Evolutionary conservation across 1,140 invertebrate species (phyloP).

Genomic region (Apis laboriosa): DNA sequence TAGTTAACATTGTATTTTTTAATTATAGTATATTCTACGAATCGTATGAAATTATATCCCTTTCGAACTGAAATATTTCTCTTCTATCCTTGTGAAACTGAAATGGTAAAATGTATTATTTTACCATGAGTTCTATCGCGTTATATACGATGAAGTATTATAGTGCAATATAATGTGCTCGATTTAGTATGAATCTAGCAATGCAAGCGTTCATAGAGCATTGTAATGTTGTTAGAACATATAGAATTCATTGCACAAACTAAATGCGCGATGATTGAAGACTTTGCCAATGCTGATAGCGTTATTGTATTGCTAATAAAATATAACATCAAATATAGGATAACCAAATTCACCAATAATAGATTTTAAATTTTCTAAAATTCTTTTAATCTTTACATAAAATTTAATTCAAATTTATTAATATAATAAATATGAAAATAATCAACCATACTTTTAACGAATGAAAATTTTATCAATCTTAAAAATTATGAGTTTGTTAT

Average conservation of each 20-base stretch:
- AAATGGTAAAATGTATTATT: not conserved
- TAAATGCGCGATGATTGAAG: not conserved
- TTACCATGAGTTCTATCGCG: not conserved
- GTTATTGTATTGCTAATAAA: not conserved
- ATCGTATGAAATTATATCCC: not conserved
- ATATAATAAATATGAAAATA: too few relatives aligned
- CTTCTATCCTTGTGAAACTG: not conserved
- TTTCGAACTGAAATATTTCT: not conserved
- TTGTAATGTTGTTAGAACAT: slow-evolving; percentile 2
- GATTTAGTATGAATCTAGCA: not conserved
- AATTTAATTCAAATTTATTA: too few relatives aligned
- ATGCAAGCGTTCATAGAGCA: not conserved
- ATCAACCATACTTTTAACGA: too few relatives aligned
- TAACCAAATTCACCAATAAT: too few relatives aligned
- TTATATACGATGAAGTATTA: not conserved
- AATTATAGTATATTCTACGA: too few relatives aligned
- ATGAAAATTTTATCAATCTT: too few relatives aligned
- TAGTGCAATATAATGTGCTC: not conserved
- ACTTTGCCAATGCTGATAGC: not conserved
- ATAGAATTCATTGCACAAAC: not conserved
- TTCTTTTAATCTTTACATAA: too few relatives aligned
- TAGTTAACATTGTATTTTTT: too few relatives aligned
- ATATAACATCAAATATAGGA: too few relatives aligned
- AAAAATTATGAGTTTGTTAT: too few relatives aligned
- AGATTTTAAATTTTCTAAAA: too few relatives aligned